These are phyloP conservation scores for Amphiprion clarkii DNA, from an alignment of 2,797 vertebrate species.

Conservation along the genomic window DNA sequence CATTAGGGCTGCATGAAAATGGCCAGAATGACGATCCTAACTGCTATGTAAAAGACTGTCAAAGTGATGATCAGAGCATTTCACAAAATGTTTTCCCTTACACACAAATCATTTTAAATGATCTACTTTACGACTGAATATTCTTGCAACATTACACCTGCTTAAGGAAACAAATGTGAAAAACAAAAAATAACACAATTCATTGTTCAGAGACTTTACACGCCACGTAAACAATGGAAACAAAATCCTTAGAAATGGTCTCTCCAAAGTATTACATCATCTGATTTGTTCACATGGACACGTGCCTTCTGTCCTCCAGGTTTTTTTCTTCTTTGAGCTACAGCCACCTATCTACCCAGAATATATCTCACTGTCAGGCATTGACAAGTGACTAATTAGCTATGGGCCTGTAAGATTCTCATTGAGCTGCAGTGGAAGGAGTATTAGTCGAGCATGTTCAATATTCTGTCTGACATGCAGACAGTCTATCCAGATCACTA, in stretches of 20 bases:
- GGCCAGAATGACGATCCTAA: not conserved
- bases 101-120: not conserved
- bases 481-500: too few relatives aligned
- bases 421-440: constrained; percentile 57
- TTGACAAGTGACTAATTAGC: constrained; percentile 78
- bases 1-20: not conserved
- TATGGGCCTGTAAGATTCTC: constrained; percentile 61
- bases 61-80: not conserved
- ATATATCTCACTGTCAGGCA: constrained; percentile 73
- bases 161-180: too few relatives aligned
- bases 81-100: not conserved
- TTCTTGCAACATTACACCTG: too few relatives aligned
- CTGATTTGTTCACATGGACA: constrained; percentile 29
- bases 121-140: not conserved
- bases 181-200: too few relatives aligned
- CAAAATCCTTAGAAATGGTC: too few relatives aligned
- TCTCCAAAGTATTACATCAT: constrained; percentile 7
- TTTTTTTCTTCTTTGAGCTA: constrained; percentile 22
- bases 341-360: constrained; percentile 39
- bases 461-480: constrained; percentile 59
- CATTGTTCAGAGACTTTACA: too few relatives aligned
- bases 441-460: constrained; percentile 72
- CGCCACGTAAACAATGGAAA: too few relatives aligned
- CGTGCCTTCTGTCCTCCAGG: too few relatives aligned
- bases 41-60: not conserved